These are phyloP conservation scores for Pyralis farinalis DNA, from an alignment of 2,888 invertebrate species.

Conservation along the genomic window DNA sequence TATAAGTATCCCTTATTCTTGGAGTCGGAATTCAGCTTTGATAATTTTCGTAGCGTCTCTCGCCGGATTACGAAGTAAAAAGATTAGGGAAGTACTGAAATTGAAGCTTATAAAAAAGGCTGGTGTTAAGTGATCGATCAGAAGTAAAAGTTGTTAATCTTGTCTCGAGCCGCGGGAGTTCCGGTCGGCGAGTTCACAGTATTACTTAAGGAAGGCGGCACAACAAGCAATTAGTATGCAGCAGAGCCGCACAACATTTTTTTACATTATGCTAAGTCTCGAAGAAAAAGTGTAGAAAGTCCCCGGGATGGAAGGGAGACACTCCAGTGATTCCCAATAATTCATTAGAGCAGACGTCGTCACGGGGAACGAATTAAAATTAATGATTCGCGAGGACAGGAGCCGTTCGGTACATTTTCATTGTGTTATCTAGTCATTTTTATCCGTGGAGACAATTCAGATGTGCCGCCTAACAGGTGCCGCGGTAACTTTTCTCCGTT, in stretches of 20 bases:
- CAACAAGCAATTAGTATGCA: conserved; percentile 80
- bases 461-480: conserved; percentile 62
- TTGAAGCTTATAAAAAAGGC: conserved; percentile 51
- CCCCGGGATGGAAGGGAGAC: conserved; percentile 48
- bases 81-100: conserved; percentile 49
- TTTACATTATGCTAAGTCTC: conserved; percentile 77
- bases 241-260: conserved; percentile 71
- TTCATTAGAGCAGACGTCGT: conserved; percentile 74
- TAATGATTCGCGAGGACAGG: conserved; percentile 75
- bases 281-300: conserved; percentile 69
- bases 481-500: conserved; percentile 55
- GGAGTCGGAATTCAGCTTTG: conserved; percentile 37
- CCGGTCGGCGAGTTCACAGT: conserved; percentile 56
- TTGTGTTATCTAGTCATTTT: conserved; percentile 70
- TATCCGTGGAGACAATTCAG: conserved; percentile 65
- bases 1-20: conserved; percentile 32
- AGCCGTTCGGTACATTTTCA: conserved; percentile 57
- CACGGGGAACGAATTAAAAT: conserved; percentile 78
- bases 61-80: conserved; percentile 26
- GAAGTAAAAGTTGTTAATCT: conserved; percentile 73
- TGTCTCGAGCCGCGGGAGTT: conserved; percentile 58
- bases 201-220: conserved; percentile 59
- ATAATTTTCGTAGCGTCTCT: conserved; percentile 26
- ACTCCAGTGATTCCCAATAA: conserved; percentile 76
- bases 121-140: conserved; percentile 69